phyloP scores from a whole-genome alignment of 1,140 invertebrate species.

The Temnothorax longispinosus region DNA sequence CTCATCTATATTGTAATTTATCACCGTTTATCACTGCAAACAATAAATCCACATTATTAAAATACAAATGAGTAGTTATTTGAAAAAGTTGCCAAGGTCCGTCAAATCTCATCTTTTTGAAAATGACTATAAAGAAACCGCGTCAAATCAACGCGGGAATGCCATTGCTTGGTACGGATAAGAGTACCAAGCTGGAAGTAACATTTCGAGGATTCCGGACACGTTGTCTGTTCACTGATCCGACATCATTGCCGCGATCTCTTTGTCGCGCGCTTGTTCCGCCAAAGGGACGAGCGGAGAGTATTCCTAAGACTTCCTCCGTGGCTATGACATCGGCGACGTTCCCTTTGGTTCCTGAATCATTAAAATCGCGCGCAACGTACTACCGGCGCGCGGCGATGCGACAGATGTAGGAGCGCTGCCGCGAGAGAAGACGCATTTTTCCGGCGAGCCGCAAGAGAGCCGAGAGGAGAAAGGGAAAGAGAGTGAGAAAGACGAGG shows the following conservation, averaged over 20 bases:
- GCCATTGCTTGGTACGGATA: background rate
- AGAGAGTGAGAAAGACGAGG: slow-evolving; percentile 35
- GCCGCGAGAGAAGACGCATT: slow-evolving; percentile 23
- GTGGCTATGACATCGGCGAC: background rate
- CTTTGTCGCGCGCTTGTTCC: background rate
- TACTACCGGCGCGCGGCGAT: background rate
- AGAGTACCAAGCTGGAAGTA: background rate
- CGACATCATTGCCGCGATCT: background rate
- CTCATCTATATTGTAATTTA: background rate
- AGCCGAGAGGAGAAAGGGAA: background rate
- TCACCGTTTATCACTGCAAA: background rate
- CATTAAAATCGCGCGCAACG: slow-evolving; percentile 15
- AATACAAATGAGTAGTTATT: background rate
- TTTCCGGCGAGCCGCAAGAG: slow-evolving; percentile 58
- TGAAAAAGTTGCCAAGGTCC: background rate
- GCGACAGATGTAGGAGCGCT: slow-evolving; percentile 17
- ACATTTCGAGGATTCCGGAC: background rate
- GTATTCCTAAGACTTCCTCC: background rate
- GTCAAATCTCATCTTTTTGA: background rate
- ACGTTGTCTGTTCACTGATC: background rate
- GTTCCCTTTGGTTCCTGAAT: background rate
- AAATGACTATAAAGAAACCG: background rate
- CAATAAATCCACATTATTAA: background rate
- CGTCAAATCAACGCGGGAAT: too few species aligned
- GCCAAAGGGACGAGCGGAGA: background rate